phyloP scores from a whole-genome alignment of 2,888 invertebrate genomes.

The Ophion ventricosus region DNA sequence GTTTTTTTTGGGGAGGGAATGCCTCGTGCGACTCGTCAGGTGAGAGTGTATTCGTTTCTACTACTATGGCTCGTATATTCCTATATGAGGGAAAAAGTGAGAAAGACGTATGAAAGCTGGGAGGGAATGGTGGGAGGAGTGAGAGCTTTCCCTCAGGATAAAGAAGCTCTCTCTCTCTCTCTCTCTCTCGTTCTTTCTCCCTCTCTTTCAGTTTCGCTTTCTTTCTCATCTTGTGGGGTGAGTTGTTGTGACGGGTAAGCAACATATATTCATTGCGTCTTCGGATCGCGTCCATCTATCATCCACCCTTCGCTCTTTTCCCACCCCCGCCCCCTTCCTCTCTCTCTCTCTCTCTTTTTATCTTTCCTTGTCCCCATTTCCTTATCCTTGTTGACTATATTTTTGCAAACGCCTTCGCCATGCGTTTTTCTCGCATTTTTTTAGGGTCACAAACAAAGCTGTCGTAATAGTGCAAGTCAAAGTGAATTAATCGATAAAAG shows the following conservation, averaged over 20 bases:
- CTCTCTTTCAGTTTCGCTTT: not conserved
- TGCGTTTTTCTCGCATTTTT: not conserved
- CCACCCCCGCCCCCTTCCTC: constrained; percentile 41
- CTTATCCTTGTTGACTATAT: constrained; percentile 1
- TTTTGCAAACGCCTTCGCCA: not conserved
- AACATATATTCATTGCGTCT: constrained; percentile 72
- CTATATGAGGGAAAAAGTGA: constrained; percentile 46
- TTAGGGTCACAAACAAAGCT: not conserved
- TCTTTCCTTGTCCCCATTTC: constrained; percentile 26
- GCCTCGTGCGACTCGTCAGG: constrained; percentile 47
- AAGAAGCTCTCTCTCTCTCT: constrained; percentile 76
- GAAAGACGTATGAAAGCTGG: constrained; percentile 36
- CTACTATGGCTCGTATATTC: not conserved
- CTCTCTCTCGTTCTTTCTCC: constrained; percentile 35
- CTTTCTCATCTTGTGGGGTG: constrained; percentile 68
- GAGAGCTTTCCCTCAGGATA: constrained; percentile 76
- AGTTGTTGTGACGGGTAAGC: constrained; percentile 80
- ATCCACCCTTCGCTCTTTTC: constrained; percentile 69
- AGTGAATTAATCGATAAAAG: no score
- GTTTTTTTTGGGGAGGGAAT: constrained; percentile 28
- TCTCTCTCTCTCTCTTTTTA: constrained; percentile 26
- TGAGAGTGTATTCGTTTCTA: constrained; percentile 28
- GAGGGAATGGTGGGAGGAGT: constrained; percentile 72
- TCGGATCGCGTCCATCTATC: constrained; percentile 77
- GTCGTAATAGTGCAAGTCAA: no score